Evolutionary conservation across 2,113 vertebrate species (phyloP).

Genomic region (Amblyornis subalaris): DNA sequence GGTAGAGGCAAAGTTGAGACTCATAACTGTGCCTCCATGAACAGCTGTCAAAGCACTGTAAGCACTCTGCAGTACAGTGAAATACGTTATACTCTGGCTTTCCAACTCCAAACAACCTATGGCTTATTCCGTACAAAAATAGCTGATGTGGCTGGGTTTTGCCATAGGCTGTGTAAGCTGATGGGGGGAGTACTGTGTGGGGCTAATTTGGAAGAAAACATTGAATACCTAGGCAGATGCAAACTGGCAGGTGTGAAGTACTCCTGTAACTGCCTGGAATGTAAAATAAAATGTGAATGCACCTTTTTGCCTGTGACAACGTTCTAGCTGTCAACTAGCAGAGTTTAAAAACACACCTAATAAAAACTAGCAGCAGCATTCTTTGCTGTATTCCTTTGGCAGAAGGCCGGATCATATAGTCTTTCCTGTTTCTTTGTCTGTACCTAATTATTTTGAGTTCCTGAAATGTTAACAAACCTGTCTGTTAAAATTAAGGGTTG

Average conservation of each 20-base stretch:
- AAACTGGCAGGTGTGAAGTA: slow-evolving; percentile 57
- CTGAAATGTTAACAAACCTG: not conserved
- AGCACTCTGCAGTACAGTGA: not conserved
- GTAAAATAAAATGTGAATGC: not conserved
- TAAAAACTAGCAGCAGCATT: not conserved
- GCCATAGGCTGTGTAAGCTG: not conserved
- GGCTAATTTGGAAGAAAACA: not conserved
- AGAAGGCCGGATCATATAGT: not conserved
- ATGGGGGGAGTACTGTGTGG: not conserved
- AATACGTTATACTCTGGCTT: not conserved
- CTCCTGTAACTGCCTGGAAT: not conserved
- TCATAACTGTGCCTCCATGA: not conserved
- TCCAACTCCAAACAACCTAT: not conserved
- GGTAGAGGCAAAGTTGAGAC: slow-evolving; percentile 1
- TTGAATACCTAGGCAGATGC: not conserved
- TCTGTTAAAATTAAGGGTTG: not conserved
- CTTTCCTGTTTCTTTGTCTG: not conserved
- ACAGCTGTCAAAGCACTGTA: slow-evolving; percentile 13
- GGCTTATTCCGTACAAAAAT: slow-evolving; percentile 3
- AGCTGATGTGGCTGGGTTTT: slow-evolving; percentile 2
- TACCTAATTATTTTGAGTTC: not conserved
- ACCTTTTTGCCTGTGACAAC: not conserved
- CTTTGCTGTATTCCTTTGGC: not conserved
- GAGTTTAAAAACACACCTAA: not conserved
- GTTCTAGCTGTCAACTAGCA: not conserved